Percentiles rank a stretch among this genome's conserved stretches.
Evolutionary conservation across 2,888 invertebrate genomes (phyloP).

Genomic region (Agrotis puta): DNA sequence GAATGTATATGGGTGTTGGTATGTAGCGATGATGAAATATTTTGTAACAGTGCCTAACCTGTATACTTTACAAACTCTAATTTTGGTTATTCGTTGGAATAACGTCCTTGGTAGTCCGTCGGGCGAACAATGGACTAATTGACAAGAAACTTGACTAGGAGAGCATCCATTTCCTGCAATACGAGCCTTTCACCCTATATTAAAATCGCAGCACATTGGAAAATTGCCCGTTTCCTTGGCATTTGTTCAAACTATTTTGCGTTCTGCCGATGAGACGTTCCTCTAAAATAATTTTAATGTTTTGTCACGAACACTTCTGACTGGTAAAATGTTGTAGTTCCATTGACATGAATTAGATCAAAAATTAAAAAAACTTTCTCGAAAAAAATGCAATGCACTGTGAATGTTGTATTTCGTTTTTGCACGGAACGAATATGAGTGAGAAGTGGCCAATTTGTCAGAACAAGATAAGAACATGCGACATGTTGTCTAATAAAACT

Average conservation of each 20-base stretch:
- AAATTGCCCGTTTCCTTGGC: conserved; percentile 82
- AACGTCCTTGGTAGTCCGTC: conserved; percentile 4
- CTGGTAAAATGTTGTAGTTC: conserved; percentile 43
- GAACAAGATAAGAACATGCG: conserved; percentile 3
- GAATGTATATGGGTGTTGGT: conserved; percentile 28
- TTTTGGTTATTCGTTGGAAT: neutral
- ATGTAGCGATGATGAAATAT: conserved; percentile 52
- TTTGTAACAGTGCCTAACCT: conserved; percentile 25
- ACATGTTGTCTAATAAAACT: conserved; percentile 18
- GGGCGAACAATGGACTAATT: conserved; percentile 29
- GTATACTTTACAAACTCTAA: conserved; percentile 1
- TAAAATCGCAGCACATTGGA: conserved; percentile 75
- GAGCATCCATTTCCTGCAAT: conserved; percentile 63
- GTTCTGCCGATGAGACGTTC: conserved; percentile 77
- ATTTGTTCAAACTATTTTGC: conserved; percentile 83
- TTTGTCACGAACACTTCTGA: conserved; percentile 68
- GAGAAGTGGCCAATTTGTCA: conserved; percentile 39
- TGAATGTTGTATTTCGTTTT: conserved; percentile 9
- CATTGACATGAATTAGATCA: conserved; percentile 33
- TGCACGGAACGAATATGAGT: neutral
- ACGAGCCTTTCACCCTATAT: conserved; percentile 68
- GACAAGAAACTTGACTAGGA: conserved; percentile 31
- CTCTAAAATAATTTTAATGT: conserved; percentile 79
- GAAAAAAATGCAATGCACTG: conserved; percentile 41
- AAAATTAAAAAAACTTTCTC: conserved; percentile 7